Evolutionary conservation across 2,888 invertebrate species (phyloP).

Genomic region (Timema cristinae): DNA sequence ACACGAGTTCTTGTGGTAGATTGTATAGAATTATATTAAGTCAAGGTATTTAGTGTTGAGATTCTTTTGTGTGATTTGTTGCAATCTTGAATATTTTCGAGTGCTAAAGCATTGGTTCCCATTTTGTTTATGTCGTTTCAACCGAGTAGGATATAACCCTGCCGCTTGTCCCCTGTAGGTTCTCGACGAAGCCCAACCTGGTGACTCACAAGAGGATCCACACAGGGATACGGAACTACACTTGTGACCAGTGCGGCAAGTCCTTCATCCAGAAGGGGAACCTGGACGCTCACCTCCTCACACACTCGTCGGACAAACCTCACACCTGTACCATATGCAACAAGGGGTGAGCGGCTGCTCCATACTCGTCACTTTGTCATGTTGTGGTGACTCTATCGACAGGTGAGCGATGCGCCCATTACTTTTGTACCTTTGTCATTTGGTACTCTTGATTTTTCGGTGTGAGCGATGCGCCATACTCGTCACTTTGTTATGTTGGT

Average conservation of each 20-base stretch:
- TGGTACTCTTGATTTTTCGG: too few species aligned
- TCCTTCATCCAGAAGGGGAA: conserved; percentile 58
- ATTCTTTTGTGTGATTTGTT: not conserved
- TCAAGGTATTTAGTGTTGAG: too few species aligned
- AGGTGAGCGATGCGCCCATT: not conserved
- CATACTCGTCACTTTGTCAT: conserved; percentile 28
- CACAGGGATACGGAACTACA: conserved; percentile 31
- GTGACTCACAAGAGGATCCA: conserved; percentile 56
- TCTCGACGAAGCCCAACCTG: conserved; percentile 55
- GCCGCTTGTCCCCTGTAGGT: conserved; percentile 38
- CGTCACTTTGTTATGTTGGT: too few species aligned
- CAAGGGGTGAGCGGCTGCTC: conserved; percentile 28
- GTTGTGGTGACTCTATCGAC: not conserved
- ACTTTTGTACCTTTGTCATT: too few species aligned
- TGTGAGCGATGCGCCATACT: too few species aligned
- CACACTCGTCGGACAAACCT: conserved; percentile 47
- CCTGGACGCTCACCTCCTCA: conserved; percentile 54
- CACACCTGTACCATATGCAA: conserved; percentile 29
- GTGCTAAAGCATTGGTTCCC: not conserved
- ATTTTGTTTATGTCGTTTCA: not conserved
- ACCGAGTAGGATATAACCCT: not conserved
- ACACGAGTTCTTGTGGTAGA: too few species aligned
- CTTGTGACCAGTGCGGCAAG: conserved; percentile 50
- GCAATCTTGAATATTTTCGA: not conserved
- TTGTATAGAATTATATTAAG: too few species aligned